These are phyloP conservation scores for Beris morrisii DNA, from an alignment of 2,888 invertebrate species.

Conservation along the genomic window DNA sequence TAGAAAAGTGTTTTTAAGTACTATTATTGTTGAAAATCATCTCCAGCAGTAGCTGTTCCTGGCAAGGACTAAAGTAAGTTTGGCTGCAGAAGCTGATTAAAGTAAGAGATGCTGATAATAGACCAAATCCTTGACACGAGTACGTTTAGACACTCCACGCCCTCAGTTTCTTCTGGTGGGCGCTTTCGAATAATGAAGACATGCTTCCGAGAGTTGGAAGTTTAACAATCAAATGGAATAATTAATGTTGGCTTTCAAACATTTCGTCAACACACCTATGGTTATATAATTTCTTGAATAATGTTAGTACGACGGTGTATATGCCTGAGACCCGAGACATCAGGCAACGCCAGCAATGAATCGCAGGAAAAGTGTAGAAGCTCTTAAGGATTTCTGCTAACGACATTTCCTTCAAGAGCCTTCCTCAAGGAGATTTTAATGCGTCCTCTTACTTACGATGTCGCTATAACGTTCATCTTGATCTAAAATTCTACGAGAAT, in stretches of 20 bases:
- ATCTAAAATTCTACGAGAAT: no score
- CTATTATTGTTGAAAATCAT: no score
- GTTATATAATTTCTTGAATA: background rate
- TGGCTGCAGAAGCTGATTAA: no score
- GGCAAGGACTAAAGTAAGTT: no score
- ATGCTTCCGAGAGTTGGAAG: background rate
- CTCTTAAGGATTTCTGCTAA: slow-evolving; percentile 14
- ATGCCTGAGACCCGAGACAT: background rate
- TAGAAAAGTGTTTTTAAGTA: no score
- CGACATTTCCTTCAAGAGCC: slow-evolving; percentile 16
- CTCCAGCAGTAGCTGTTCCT: no score
- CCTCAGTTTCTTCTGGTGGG: no score
- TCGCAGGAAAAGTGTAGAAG: background rate
- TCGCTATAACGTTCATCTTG: slow-evolving; percentile 2
- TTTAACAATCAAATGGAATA: slow-evolving; percentile 25
- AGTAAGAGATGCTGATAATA: no score
- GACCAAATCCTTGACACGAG: no score
- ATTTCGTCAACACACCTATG: slow-evolving; percentile 14
- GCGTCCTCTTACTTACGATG: slow-evolving; percentile 7
- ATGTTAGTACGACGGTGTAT: background rate
- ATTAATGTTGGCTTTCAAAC: slow-evolving; percentile 13
- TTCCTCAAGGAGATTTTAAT: slow-evolving; percentile 12
- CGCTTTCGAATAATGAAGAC: slow-evolving; percentile 3
- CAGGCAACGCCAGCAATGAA: background rate
- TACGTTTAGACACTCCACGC: no score